These are phyloP conservation scores for Drosophila kohkoa DNA, from an alignment of 1,140 invertebrate species.

Conservation along the genomic window DNA sequence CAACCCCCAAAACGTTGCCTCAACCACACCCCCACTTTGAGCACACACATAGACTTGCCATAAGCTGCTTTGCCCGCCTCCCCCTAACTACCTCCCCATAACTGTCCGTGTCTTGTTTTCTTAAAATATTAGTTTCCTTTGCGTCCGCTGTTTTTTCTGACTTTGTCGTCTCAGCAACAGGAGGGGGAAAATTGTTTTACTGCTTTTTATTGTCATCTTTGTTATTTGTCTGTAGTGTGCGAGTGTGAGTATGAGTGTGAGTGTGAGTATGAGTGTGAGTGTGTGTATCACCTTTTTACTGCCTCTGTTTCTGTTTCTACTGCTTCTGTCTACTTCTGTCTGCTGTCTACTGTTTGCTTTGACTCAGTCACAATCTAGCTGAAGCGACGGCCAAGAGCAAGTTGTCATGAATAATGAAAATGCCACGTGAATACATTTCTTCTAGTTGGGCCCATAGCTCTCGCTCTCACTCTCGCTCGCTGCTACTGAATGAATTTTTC, in stretches of 20 bases:
- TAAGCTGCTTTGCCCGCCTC: slow-evolving; percentile 28
- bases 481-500: slow-evolving; percentile 1
- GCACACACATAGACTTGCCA: slow-evolving; percentile 26
- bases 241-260: slow-evolving; percentile 2
- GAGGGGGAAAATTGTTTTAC: slow-evolving; percentile 73
- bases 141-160: slow-evolving; percentile 36
- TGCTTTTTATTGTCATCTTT: slow-evolving; percentile 83
- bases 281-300: slow-evolving; percentile 23
- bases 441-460: slow-evolving; percentile 30
- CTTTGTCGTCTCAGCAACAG: slow-evolving; percentile 33
- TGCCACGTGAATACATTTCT: slow-evolving; percentile 79
- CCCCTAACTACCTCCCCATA: slow-evolving; percentile 21
- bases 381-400: slow-evolving; percentile 63
- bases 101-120: slow-evolving; percentile 68
- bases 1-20: slow-evolving; percentile 11
- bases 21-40: slow-evolving; percentile 38
- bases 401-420: slow-evolving; percentile 83
- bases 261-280: slow-evolving; percentile 5
- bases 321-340: slow-evolving; percentile 22
- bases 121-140: slow-evolving; percentile 82
- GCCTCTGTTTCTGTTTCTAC: background rate
- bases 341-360: slow-evolving; percentile 66
- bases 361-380: slow-evolving; percentile 67
- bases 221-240: slow-evolving; percentile 56
- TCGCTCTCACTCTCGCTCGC: background rate